Evolutionary conservation across 2,797 vertebrate genomes (phyloP).

Genomic region (Synaphobranchus kaupii): DNA sequence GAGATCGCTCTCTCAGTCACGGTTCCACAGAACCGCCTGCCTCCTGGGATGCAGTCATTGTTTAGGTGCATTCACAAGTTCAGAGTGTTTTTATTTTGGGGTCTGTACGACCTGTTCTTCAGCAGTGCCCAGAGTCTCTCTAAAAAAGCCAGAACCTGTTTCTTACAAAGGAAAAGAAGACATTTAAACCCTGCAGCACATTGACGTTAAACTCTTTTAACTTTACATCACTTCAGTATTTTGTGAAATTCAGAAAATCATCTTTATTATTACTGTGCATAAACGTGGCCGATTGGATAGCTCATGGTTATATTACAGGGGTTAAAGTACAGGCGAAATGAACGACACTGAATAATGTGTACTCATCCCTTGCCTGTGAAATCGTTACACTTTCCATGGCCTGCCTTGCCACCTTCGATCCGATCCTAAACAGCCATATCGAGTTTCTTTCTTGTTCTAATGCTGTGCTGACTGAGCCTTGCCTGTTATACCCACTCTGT

Average conservation of each 20-base stretch:
- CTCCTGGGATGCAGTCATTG: not conserved
- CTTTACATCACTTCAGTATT: not conserved
- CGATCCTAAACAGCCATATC: not conserved
- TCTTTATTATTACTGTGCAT: not conserved
- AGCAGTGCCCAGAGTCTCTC: not conserved
- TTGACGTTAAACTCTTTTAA: not conserved
- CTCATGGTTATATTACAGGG: not conserved
- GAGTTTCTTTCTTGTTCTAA: not conserved
- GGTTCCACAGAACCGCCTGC: not conserved
- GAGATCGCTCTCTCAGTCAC: not conserved
- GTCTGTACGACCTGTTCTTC: not conserved
- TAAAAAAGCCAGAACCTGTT: not conserved
- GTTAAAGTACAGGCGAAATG: constrained; percentile 6
- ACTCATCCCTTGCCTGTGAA: not conserved
- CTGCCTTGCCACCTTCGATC: not conserved
- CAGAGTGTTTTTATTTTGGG: not conserved
- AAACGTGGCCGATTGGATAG: not conserved
- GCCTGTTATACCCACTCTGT: not conserved
- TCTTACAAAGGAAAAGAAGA: not conserved
- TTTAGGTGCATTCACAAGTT: not conserved
- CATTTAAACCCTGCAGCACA: not conserved
- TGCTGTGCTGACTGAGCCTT: not conserved
- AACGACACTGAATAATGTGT: not conserved
- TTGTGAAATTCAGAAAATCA: not conserved
- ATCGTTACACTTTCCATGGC: not conserved